A percentile compares a stretch with the other conserved stretches of the same genome.
Evolutionary conservation across 1,140 invertebrate genomes (phyloP).

Genomic region (Apis laboriosa): DNA sequence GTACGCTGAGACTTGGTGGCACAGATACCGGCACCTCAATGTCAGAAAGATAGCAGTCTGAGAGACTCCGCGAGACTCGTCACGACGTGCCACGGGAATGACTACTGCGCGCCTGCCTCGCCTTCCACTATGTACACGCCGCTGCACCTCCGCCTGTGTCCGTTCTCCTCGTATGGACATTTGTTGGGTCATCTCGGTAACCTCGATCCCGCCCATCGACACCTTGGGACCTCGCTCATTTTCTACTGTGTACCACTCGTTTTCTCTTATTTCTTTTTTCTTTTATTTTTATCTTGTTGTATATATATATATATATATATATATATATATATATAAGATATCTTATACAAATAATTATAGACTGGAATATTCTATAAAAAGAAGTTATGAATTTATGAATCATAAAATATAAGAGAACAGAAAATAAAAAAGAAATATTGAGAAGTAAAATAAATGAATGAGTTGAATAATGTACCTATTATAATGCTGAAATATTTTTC

Average conservation of each 20-base stretch:
- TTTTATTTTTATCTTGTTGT: neutral
- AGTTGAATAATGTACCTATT: too few relatives aligned
- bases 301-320: too few relatives aligned
- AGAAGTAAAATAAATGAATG: too few relatives aligned
- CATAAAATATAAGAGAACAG: too few relatives aligned
- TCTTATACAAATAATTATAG: too few relatives aligned
- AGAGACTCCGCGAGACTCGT: slow-evolving; percentile 55
- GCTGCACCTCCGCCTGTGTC: slow-evolving; percentile 8
- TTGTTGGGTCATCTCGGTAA: slow-evolving; percentile 49
- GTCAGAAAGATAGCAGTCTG: slow-evolving; percentile 73
- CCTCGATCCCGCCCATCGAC: slow-evolving; percentile 18
- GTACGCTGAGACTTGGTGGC: slow-evolving; percentile 70
- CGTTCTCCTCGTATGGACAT: slow-evolving; percentile 22
- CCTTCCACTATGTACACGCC: slow-evolving; percentile 24
- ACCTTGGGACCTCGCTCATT: neutral
- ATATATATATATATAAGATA: too few relatives aligned
- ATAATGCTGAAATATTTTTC: too few relatives aligned
- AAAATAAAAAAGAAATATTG: too few relatives aligned
- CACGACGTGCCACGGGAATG: slow-evolving; percentile 49
- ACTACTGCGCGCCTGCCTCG: slow-evolving; percentile 33
- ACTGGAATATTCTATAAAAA: too few relatives aligned
- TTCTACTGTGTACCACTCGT: too few relatives aligned
- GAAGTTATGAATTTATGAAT: too few relatives aligned
- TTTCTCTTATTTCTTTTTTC: neutral
- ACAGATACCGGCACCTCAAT: slow-evolving; percentile 76